Evolutionary conservation across 2,113 vertebrate genomes (phyloP).

Genomic region (Stegostoma tigrinum): DNA sequence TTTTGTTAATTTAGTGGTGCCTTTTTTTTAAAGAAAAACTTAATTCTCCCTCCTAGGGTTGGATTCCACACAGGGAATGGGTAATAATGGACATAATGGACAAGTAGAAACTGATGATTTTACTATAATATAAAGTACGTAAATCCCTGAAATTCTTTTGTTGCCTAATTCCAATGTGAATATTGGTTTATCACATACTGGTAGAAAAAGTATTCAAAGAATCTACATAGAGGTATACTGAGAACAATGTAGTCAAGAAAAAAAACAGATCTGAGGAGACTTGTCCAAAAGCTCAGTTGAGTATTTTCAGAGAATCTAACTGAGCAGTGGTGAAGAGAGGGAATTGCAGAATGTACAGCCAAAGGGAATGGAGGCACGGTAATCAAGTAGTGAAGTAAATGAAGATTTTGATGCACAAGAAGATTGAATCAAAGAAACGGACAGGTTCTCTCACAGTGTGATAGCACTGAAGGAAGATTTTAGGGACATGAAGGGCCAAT

Average conservation of each 20-base stretch:
- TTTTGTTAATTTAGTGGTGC: too few relatives aligned
- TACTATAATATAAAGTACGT: too few relatives aligned
- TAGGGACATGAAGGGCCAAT: background rate
- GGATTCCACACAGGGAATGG: too few relatives aligned
- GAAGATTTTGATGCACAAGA: background rate
- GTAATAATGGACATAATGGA: too few relatives aligned
- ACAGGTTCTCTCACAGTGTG: background rate
- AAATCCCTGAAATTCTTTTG: too few relatives aligned
- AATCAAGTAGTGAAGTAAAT: too few relatives aligned
- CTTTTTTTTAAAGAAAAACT: too few relatives aligned
- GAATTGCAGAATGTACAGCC: background rate
- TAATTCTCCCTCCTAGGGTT: too few relatives aligned
- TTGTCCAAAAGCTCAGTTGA: background rate
- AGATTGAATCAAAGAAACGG: background rate
- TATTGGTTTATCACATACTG: too few relatives aligned
- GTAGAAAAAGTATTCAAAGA: background rate
- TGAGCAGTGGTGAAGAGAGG: background rate
- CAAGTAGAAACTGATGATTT: too few relatives aligned
- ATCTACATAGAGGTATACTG: too few relatives aligned
- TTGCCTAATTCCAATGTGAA: too few relatives aligned
- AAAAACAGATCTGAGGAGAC: background rate
- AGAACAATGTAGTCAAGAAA: background rate
- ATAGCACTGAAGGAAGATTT: background rate
- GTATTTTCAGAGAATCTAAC: background rate
- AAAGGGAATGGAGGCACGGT: background rate